A percentile compares a stretch with the other conserved stretches of the same genome.
phyloP scores from a whole-genome alignment of 2,797 vertebrate genomes.

The Erethizon dorsatum region DNA sequence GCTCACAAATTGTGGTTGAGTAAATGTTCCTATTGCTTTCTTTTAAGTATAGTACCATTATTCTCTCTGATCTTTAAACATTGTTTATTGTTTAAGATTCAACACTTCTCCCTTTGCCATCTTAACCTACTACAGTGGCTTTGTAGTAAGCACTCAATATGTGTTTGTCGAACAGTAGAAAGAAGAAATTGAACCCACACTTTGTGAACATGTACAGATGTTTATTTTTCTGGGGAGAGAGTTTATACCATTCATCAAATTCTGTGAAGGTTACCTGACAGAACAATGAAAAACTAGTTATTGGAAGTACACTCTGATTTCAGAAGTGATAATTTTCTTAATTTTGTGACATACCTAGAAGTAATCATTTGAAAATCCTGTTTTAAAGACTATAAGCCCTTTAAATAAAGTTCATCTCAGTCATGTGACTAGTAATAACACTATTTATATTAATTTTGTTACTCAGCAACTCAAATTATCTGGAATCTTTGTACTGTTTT shows the following conservation, averaged over 20 bases:
- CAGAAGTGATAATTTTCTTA: conserved; percentile 37
- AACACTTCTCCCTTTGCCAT: conserved; percentile 8
- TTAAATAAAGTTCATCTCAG: conserved; percentile 29
- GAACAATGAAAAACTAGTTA: conserved; percentile 23
- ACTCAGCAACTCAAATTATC: not conserved
- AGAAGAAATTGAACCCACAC: not conserved
- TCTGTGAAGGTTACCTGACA: conserved; percentile 8
- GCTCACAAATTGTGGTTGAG: not conserved
- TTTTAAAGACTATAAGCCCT: conserved; percentile 47
- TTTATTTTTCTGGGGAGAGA: conserved; percentile 37
- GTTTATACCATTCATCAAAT: not conserved
- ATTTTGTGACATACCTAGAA: not conserved
- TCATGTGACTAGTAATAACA: not conserved
- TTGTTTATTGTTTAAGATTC: not conserved
- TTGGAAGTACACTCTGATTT: conserved; percentile 20
- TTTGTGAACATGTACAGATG: not conserved
- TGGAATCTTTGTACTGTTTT: not conserved
- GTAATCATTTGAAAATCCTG: conserved; percentile 34
- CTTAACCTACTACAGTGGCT: conserved; percentile 36
- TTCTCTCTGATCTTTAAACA: not conserved
- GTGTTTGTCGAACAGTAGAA: conserved; percentile 18
- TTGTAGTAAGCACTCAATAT: not conserved
- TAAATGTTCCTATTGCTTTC: conserved; percentile 15
- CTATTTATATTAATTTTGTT: conserved; percentile 30
- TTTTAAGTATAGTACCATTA: not conserved